Evolutionary conservation across 2,888 invertebrate species (phyloP).

Genomic region (Sphaeridia pumilis): DNA sequence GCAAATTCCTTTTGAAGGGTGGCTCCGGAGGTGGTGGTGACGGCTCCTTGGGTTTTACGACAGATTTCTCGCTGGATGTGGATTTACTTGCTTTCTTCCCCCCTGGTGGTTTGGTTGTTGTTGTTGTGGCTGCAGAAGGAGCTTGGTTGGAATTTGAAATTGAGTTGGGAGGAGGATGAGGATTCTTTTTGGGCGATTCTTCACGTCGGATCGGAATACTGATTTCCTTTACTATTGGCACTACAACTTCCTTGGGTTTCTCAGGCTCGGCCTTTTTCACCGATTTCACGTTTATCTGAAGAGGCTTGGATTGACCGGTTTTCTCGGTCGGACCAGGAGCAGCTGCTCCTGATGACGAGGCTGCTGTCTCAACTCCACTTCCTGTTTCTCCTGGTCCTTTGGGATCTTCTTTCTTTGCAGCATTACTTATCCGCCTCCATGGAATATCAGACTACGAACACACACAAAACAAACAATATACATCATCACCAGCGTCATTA

Average conservation of each 20-base stretch:
- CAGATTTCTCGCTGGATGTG: not conserved
- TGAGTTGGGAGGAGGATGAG: not conserved
- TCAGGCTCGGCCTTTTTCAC: conserved; percentile 20
- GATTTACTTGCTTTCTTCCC: not conserved
- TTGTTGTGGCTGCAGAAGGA: not conserved
- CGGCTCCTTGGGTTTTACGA: conserved; percentile 15
- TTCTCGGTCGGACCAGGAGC: not conserved
- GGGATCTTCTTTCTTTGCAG: not conserved
- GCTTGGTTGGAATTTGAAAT: conserved; percentile 1
- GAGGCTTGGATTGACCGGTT: conserved; percentile 20
- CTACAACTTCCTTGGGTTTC: not conserved
- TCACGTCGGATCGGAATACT: conserved; percentile 12
- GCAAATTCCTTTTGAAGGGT: not conserved
- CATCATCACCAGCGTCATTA: not conserved
- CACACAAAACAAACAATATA: not conserved
- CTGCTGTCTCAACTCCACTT: conserved; percentile 10
- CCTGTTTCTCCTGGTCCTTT: conserved; percentile 8
- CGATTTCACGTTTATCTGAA: conserved; percentile 30
- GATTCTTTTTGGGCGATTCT: not conserved
- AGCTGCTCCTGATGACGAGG: not conserved
- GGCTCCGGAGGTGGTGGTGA: conserved; percentile 2
- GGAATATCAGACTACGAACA: conserved; percentile 25
- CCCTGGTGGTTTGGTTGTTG: not conserved
- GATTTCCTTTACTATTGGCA: conserved; percentile 12
- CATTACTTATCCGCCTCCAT: conserved; percentile 24